These are phyloP conservation scores for Heteropelma amictum DNA, from an alignment of 2,888 invertebrate species.

Conservation along the genomic window DNA sequence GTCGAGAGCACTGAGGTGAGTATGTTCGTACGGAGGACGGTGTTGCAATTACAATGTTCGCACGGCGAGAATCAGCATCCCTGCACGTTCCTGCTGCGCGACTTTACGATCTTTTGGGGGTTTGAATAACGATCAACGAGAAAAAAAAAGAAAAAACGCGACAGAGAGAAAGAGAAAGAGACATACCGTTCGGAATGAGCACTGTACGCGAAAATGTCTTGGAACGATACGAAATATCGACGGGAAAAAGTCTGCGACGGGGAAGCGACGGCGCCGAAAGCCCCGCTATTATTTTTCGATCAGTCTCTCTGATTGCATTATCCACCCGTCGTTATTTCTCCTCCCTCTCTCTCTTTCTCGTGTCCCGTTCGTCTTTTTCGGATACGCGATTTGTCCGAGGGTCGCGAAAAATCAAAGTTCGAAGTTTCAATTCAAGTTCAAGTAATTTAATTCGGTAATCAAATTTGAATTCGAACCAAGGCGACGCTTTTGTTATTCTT, in stretches of 20 bases:
- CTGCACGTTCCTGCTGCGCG: too few species aligned
- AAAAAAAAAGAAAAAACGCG: conserved; percentile 2
- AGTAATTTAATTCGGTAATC: too few species aligned
- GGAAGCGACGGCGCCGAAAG: conserved; percentile 59
- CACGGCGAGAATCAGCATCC: too few species aligned
- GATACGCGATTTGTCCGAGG: not conserved
- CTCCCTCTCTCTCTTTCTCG: conserved; percentile 33
- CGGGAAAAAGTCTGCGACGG: conserved; percentile 29
- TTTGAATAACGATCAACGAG: too few species aligned
- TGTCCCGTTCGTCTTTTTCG: not conserved
- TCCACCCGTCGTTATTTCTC: conserved; percentile 57
- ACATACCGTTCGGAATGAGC: conserved; percentile 11
- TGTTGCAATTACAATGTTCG: too few species aligned
- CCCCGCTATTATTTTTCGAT: conserved; percentile 76
- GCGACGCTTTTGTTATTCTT: too few species aligned
- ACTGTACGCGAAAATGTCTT: conserved; percentile 18
- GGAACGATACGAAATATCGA: conserved; percentile 6
- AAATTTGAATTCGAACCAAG: too few species aligned
- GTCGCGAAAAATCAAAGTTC: too few species aligned
- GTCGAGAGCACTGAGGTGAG: conserved; percentile 95
- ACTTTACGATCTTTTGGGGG: not conserved
- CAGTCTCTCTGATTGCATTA: conserved; percentile 77
- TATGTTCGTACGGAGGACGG: too few species aligned
- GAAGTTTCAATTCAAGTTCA: not conserved
- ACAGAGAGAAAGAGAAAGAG: not conserved